phyloP scores from a whole-genome alignment of 1,140 invertebrate genomes.

The Heliconius hewitsoni region DNA sequence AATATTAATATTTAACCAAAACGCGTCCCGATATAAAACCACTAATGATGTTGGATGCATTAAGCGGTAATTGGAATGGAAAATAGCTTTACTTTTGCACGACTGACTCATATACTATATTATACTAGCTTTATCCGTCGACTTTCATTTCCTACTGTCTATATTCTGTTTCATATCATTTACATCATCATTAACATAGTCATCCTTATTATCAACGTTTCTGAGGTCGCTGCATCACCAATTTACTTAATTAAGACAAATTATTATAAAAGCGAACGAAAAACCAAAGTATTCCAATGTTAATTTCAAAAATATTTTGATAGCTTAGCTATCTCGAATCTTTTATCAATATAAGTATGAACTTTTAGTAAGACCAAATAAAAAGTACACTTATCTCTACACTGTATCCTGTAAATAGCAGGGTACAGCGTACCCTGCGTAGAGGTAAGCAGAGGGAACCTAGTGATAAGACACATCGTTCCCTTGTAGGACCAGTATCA shows the following conservation, averaged over 20 bases:
- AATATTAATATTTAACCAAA: constrained; percentile 11
- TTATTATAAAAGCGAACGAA: too few species aligned
- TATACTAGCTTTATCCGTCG: neutral
- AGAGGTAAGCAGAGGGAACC: too few species aligned
- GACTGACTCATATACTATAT: neutral
- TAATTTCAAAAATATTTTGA: neutral
- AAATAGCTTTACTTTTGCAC: neutral
- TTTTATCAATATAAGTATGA: neutral
- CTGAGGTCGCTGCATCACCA: too few species aligned
- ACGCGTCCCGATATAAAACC: neutral
- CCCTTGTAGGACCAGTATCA: neutral
- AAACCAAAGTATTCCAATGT: too few species aligned
- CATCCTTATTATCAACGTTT: too few species aligned
- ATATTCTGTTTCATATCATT: too few species aligned
- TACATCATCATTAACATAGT: too few species aligned
- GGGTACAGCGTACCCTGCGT: too few species aligned
- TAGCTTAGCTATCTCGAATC: neutral
- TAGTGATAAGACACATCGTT: too few species aligned
- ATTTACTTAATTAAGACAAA: too few species aligned
- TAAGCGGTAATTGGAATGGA: constrained; percentile 1
- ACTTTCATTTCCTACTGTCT: neutral
- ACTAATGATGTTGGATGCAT: constrained; percentile 3
- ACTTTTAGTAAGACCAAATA: neutral
- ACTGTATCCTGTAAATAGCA: too few species aligned
- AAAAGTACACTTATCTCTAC: too few species aligned